phyloP scores from a whole-genome alignment of 2,797 vertebrate species.

The Eurystomus glaucurus region DNA sequence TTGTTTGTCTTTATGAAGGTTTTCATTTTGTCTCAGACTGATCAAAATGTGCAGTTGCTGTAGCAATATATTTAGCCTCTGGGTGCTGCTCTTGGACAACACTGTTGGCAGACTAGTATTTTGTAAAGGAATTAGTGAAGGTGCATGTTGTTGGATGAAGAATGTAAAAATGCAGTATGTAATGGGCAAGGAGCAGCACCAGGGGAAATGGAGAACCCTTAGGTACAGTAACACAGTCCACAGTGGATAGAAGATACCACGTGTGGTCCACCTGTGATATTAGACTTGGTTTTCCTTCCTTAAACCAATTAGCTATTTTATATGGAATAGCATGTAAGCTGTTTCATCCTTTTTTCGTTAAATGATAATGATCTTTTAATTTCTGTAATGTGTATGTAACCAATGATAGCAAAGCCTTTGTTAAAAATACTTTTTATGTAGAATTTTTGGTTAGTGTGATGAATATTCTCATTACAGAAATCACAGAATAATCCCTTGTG shows the following conservation, averaged over 20 bases:
- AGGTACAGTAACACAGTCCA: background rate
- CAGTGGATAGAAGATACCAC: background rate
- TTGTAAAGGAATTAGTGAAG: background rate
- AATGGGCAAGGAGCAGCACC: background rate
- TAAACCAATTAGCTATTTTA: background rate
- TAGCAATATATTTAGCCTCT: slow-evolving; percentile 66
- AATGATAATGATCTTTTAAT: background rate
- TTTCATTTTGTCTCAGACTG: background rate
- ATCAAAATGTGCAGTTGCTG: slow-evolving; percentile 15
- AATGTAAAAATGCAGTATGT: background rate
- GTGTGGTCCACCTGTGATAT: background rate
- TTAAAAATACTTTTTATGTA: background rate
- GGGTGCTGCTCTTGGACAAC: slow-evolving; percentile 76
- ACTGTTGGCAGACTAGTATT: background rate
- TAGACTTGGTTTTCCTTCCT: background rate
- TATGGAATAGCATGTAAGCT: background rate
- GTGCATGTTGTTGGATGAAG: background rate
- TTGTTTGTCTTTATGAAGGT: background rate
- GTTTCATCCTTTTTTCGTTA: background rate
- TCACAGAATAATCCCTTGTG: background rate
- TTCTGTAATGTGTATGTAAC: background rate
- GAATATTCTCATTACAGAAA: background rate
- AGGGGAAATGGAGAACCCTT: background rate
- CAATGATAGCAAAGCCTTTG: background rate
- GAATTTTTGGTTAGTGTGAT: background rate